phyloP scores from a whole-genome alignment of 2,113 vertebrate species.

The Macquaria australasica region DNA sequence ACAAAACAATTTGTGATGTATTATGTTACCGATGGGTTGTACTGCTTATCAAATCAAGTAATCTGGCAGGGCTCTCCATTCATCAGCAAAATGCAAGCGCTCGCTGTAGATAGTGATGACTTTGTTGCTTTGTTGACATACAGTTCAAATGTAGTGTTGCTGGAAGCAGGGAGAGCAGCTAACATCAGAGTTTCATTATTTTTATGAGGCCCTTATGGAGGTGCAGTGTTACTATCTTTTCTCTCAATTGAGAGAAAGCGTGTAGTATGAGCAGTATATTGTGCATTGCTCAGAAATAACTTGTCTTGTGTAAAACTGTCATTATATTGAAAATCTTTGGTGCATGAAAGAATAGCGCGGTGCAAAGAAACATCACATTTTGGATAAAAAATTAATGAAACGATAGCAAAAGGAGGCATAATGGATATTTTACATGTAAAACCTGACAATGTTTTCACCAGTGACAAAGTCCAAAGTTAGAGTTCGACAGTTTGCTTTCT shows the following conservation, averaged over 20 bases:
- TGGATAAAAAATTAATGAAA: slow-evolving; percentile 29
- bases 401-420: not conserved
- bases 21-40: slow-evolving; percentile 87
- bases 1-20: slow-evolving; percentile 90
- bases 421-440: slow-evolving; percentile 5
- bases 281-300: slow-evolving; percentile 42
- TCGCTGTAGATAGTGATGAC: slow-evolving; percentile 78
- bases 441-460: not conserved
- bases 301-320: slow-evolving; percentile 34
- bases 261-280: slow-evolving; percentile 21
- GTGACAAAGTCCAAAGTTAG: not conserved
- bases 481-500: slow-evolving; percentile 6
- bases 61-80: slow-evolving; percentile 85
- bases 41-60: slow-evolving; percentile 89
- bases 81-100: slow-evolving; percentile 84
- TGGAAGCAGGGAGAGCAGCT: slow-evolving; percentile 52
- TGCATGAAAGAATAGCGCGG: slow-evolving; percentile 13
- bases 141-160: slow-evolving; percentile 68
- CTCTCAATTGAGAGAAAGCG: slow-evolving; percentile 20
- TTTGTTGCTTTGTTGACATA: slow-evolving; percentile 74
- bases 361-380: slow-evolving; percentile 27
- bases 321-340: slow-evolving; percentile 24
- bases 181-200: slow-evolving; percentile 61
- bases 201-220: slow-evolving; percentile 59
- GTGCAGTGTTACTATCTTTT: slow-evolving; percentile 34